Conservation (phyloP, 2,797 vertebrate species). For the Otus scops region DNA sequence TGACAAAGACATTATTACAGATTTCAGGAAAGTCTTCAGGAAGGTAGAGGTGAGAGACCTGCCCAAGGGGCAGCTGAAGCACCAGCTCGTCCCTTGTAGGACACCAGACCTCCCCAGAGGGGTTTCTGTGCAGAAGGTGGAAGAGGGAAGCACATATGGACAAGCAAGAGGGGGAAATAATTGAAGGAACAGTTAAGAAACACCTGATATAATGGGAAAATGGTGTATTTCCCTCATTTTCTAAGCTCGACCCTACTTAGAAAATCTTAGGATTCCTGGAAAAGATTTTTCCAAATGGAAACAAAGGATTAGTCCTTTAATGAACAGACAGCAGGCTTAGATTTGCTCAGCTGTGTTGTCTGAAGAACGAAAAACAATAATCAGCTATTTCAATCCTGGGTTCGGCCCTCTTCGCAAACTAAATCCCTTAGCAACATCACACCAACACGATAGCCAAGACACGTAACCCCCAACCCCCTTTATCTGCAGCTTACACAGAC, state of each 20-base stretch:
- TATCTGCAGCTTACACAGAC: neutral
- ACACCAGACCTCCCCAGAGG: neutral
- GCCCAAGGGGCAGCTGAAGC: neutral
- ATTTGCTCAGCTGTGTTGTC: constrained; percentile 28
- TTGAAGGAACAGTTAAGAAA: neutral
- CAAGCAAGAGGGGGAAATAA: neutral
- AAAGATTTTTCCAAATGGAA: constrained; percentile 41
- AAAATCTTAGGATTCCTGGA: neutral
- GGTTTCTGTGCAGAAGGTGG: neutral
- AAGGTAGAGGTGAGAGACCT: neutral
- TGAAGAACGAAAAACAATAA: constrained; percentile 6
- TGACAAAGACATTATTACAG: fast-evolving
- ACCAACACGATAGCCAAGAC: neutral
- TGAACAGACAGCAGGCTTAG: neutral
- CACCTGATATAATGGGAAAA: neutral
- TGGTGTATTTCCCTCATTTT: neutral
- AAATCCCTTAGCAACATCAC: neutral
- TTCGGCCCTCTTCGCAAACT: neutral
- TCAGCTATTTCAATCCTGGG: neutral
- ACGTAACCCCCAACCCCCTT: neutral
- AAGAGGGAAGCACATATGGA: neutral
- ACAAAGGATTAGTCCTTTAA: neutral
- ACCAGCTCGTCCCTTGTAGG: neutral
- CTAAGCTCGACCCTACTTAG: neutral
- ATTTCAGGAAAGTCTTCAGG: neutral